Percentiles rank a stretch among this genome's conserved stretches.
These are phyloP conservation scores for Stegodyphus mimosarum DNA, from an alignment of 1,140 invertebrate species.

Conservation along the genomic window DNA sequence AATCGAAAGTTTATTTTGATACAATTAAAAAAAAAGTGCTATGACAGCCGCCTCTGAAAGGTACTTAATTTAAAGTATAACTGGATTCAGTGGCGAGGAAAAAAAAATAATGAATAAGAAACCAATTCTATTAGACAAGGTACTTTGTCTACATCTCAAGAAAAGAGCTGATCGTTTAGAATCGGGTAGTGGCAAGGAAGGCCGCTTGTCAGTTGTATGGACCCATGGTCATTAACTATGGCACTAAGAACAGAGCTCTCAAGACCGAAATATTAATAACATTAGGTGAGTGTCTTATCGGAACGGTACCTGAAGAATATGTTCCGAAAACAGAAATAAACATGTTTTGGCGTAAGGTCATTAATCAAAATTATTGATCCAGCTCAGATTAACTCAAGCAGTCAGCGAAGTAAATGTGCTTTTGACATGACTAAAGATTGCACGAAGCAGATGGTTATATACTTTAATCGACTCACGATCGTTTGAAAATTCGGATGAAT, in stretches of 20 bases:
- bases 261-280: slow-evolving; percentile 20
- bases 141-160: slow-evolving; percentile 14
- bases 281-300: not conserved
- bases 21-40: too few species aligned
- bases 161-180: too few species aligned
- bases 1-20: too few species aligned
- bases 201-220: not conserved
- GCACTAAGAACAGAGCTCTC: not conserved
- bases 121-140: not conserved
- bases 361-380: slow-evolving; percentile 40
- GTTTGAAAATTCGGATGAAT: too few species aligned
- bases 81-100: too few species aligned
- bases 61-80: too few species aligned
- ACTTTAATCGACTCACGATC: too few species aligned
- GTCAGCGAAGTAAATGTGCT: not conserved
- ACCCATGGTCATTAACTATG: slow-evolving; percentile 11
- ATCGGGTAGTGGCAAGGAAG: not conserved
- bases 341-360: slow-evolving; percentile 2
- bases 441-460: not conserved
- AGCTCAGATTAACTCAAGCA: slow-evolving; percentile 6
- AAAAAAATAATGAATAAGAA: not conserved
- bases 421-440: not conserved
- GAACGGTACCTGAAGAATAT: slow-evolving; percentile 1
- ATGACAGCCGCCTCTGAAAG: too few species aligned
- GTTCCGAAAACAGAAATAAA: slow-evolving; percentile 28